Evolutionary conservation across 2,113 vertebrate species (phyloP), one percentile per base, ranked within the genome.

Genomic region (Neopipo cinnamomea): DNA sequence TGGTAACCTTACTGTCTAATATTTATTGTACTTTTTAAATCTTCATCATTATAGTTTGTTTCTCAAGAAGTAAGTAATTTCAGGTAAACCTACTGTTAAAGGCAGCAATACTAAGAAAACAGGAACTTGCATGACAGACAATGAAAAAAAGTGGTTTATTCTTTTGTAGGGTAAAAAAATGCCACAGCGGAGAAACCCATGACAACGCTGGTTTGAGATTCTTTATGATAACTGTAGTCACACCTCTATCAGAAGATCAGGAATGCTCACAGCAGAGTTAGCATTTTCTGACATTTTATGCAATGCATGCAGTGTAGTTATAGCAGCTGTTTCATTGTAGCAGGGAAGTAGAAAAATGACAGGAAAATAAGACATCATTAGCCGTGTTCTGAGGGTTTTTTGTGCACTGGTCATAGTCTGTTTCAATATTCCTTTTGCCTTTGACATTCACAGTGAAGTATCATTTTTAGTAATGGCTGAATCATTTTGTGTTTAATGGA

Each of bases 281-380:
- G 89, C 79, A 84, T 96, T 93, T 90, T 79, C 88, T 93, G 91
- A 95, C 91, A 91, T 96, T 96, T 95, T 94, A 91, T 95, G 80
- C 88, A 91, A 63, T 77, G 62, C 84, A 75, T 94, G 74, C 74
- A 73, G 42, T 83, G 63, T 81, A 86, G 94, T 96, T 97, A 83
- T 35, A 96, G 91, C 92, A 95, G 77, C 96, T 97, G 93, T 96
- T 96, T 92, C 81, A 83, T 92, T 95, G 94, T 85, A 85, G 74
- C 30, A 56, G 65, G 82, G 67, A 96, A 95, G 95, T 44, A 93
- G 68, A 95, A 92, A 97, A 96, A 96, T 97, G 95, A 95, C 86
- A 80, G 71, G 93, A 97, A 98, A 98, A 98, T 97, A 97, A 94
- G 96, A 95, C 75, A 83, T 95, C 85, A 90, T 98, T 97, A 95